These are phyloP conservation scores for Myotis davidii DNA, from an alignment of 2,113 vertebrate species.

Conservation along the genomic window DNA sequence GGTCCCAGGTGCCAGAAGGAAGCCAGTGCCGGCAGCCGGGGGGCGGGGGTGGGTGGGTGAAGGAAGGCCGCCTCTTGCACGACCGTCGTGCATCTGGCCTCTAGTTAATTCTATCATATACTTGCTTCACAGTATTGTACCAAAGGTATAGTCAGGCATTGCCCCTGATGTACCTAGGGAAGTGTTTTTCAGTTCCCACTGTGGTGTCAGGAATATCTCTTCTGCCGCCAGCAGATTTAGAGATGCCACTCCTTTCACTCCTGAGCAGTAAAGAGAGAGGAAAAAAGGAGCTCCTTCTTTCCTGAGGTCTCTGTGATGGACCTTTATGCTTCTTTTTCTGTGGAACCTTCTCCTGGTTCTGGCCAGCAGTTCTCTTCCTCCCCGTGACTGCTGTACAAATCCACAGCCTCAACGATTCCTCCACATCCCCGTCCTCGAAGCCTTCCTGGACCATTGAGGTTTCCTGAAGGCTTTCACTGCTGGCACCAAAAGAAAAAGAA, in stretches of 20 bases:
- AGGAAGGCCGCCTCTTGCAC: no score
- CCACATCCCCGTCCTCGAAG: not conserved
- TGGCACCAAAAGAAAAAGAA: constrained; percentile 21
- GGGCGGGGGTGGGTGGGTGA: no score
- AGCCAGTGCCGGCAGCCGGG: no score
- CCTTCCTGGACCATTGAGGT: not conserved
- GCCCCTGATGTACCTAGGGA: not conserved
- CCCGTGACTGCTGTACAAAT: not conserved
- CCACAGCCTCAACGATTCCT: not conserved
- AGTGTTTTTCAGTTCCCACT: not conserved
- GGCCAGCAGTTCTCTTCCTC: not conserved
- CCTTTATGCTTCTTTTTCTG: constrained; percentile 31
- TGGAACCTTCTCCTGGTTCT: not conserved
- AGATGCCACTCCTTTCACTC: not conserved
- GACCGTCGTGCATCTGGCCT: no score
- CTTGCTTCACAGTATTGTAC: not conserved
- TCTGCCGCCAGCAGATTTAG: not conserved
- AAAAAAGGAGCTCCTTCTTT: no score
- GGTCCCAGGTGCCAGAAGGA: no score
- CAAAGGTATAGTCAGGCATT: not conserved
- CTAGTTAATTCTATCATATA: not conserved
- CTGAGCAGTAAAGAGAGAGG: not conserved
- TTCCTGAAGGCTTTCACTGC: constrained; percentile 56
- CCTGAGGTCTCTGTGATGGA: not conserved
- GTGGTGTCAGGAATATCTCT: not conserved